Evolutionary conservation across 1,140 invertebrate species (phyloP), one percentile per base, ranked within the genome.

Genomic region (Bombus soroeensis): DNA sequence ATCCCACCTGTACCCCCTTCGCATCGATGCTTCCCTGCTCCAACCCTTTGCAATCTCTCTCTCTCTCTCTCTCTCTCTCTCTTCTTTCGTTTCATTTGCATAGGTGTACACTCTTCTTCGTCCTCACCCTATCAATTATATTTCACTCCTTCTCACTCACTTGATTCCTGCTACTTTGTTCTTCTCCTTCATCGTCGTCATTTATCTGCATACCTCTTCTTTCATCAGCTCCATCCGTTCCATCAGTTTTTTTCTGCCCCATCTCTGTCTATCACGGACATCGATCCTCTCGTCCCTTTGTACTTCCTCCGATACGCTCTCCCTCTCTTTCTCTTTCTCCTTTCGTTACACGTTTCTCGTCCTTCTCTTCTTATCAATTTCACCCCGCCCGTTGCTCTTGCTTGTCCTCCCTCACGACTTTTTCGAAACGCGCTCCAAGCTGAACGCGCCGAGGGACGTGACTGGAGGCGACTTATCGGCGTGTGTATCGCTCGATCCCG

Each of bases 91-190:
- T 75, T 47, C 79, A 59, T 70, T 86, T 82, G n/a, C 80, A 74
- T 86, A 75, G 72, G 47, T 15, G 72, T 62, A 81, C 37, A 64
- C 66, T 34, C 18, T 22, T 2, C 3, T 22, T 34, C 47, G 59
- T 39, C 39, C 71, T 39, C 62, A 32, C 72, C 62, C 79, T 87
- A 76, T 81, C 87, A 80, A 75, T 80, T 86, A 81, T 75, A 75
- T 85, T 32, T 83, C 83, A 64, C 73, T 84, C 53, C 66, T 85
- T 39, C 86, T 66, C 39, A 4, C 43, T 62, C 73, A 15, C 66
- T 83, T 41, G 15, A 62, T 83, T 79, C 75, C 62, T 75, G 39
- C 53, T 74, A 18, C 34, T 85, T 25, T 83, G 53, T 80, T 22
- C 47, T 12, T 18, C 37, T 53, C n/a, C 32, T 12, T 62, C 70